Conservation (phyloP, 2,888 invertebrate genomes). For the Pyrochroa serraticornis region DNA sequence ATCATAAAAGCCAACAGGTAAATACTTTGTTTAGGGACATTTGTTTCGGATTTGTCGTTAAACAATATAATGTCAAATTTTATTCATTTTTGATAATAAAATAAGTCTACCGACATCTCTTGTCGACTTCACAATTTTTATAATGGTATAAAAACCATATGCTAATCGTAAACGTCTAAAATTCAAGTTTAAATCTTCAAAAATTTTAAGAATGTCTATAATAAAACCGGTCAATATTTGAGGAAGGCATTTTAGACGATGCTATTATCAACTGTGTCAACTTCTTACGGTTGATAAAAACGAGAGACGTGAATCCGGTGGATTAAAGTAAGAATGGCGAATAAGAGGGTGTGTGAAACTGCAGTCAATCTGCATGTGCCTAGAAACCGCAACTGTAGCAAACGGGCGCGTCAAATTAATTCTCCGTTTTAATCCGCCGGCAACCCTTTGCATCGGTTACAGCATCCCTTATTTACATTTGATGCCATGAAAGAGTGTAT, state of each 20-base stretch:
- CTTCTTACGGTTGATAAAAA: too few species aligned
- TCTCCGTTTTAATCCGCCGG: conserved; percentile 42
- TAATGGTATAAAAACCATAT: too few species aligned
- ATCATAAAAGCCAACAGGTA: conserved; percentile 15
- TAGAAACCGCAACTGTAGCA: conserved; percentile 29
- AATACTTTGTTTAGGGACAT: conserved; percentile 11
- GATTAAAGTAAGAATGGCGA: conserved; percentile 3
- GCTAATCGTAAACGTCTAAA: too few species aligned
- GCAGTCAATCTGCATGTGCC: conserved; percentile 25
- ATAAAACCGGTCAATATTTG: too few species aligned
- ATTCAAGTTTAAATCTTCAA: too few species aligned
- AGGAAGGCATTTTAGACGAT: too few species aligned
- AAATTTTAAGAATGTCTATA: too few species aligned
- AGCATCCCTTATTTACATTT: conserved; percentile 55
- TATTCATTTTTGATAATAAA: conserved; percentile 1
- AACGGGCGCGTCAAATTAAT: conserved; percentile 36
- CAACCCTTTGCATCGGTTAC: conserved; percentile 48
- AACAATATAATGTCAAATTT: conserved; percentile 4
- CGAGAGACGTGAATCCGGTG: background rate
- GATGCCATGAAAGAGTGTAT: conserved; percentile 54
- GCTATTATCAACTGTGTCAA: too few species aligned
- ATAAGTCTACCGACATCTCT: background rate
- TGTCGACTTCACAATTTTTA: too few species aligned
- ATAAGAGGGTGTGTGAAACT: conserved; percentile 26
- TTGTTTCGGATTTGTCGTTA: conserved; percentile 12